Conservation (phyloP, 1,140 invertebrate genomes). For the Nasonia vitripennis region DNA sequence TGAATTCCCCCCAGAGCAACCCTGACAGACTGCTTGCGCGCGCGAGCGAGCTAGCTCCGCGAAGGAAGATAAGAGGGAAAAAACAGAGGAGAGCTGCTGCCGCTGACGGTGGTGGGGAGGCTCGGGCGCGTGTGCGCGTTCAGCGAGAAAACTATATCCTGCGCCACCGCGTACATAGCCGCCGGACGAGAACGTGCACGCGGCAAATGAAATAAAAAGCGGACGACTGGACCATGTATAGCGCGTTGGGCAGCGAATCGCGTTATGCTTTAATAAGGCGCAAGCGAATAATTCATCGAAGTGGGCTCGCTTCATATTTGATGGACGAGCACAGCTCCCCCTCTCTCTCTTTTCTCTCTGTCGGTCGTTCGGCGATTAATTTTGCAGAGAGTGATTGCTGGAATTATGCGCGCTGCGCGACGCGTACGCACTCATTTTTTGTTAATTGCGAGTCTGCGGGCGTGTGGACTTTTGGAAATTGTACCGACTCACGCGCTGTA, state of each 20-base stretch:
- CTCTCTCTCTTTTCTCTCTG: not conserved
- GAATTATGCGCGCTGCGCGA: not conserved
- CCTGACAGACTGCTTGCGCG: not conserved
- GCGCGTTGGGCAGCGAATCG: not conserved
- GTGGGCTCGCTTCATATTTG: not conserved
- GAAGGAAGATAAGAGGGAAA: not conserved
- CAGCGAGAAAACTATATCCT: slow-evolving; percentile 34
- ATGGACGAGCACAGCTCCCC: not conserved
- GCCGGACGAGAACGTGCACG: too few relatives aligned
- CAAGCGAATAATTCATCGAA: slow-evolving; percentile 46
- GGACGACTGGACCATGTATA: too few relatives aligned
- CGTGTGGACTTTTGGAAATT: not conserved
- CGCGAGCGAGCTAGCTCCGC: not conserved
- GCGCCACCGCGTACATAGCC: too few relatives aligned
- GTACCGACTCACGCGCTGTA: not conserved
- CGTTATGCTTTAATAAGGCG: slow-evolving; percentile 35
- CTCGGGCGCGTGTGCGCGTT: slow-evolving; percentile 36
- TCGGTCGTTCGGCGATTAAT: slow-evolving; percentile 31
- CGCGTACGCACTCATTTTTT: not conserved
- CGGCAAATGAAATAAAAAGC: too few relatives aligned
- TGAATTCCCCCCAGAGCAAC: slow-evolving; percentile 25
- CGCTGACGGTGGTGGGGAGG: slow-evolving; percentile 5
- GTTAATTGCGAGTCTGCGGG: not conserved
- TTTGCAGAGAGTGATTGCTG: not conserved
- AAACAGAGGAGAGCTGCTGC: not conserved